Percentiles rank a stretch among this genome's conserved stretches.
Conservation (phyloP, 2,888 invertebrate species). For the Hemaris fuciformis region DNA sequence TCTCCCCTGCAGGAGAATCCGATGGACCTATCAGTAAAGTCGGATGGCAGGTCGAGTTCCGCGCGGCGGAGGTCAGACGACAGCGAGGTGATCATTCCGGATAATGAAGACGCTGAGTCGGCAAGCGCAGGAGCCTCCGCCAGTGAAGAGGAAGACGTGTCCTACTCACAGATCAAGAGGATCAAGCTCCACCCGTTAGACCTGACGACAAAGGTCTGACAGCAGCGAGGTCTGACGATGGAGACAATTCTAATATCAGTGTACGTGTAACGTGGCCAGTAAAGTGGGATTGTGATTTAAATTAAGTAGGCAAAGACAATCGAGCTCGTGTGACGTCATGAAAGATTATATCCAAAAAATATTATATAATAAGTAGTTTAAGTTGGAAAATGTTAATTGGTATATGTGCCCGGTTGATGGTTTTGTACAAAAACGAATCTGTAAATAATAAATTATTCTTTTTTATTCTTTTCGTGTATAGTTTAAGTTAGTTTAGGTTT, state of each 20-base stretch:
- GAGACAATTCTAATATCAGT: slow-evolving; percentile 40
- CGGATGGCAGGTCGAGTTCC: slow-evolving; percentile 81
- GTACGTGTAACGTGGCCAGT: slow-evolving; percentile 70
- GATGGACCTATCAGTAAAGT: slow-evolving; percentile 90
- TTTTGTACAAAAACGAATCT: slow-evolving; percentile 68
- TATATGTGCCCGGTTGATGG: slow-evolving; percentile 62
- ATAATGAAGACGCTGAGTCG: slow-evolving; percentile 70
- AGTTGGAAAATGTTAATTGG: slow-evolving; percentile 61
- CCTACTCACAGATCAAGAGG: slow-evolving; percentile 81
- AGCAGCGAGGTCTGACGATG: slow-evolving; percentile 24
- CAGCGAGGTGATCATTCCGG: slow-evolving; percentile 73
- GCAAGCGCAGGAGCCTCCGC: slow-evolving; percentile 69
- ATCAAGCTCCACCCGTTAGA: slow-evolving; percentile 83
- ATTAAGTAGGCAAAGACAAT: slow-evolving; percentile 58
- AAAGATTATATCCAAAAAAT: slow-evolving; percentile 81
- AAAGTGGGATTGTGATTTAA: slow-evolving; percentile 68
- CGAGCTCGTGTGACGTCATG: slow-evolving; percentile 62
- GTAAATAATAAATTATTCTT: slow-evolving; percentile 75
- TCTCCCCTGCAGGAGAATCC: slow-evolving; percentile 87
- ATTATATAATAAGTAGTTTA: slow-evolving; percentile 63
- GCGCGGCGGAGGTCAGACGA: slow-evolving; percentile 73
- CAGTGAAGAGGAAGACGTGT: slow-evolving; percentile 77
- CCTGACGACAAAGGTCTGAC: slow-evolving; percentile 87
- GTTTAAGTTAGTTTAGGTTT: slow-evolving; percentile 56
- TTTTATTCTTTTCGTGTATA: slow-evolving; percentile 45